Base-by-base conservation (phyloP, 2,888 invertebrate genomes). In the Trachelus stipa region DNA sequence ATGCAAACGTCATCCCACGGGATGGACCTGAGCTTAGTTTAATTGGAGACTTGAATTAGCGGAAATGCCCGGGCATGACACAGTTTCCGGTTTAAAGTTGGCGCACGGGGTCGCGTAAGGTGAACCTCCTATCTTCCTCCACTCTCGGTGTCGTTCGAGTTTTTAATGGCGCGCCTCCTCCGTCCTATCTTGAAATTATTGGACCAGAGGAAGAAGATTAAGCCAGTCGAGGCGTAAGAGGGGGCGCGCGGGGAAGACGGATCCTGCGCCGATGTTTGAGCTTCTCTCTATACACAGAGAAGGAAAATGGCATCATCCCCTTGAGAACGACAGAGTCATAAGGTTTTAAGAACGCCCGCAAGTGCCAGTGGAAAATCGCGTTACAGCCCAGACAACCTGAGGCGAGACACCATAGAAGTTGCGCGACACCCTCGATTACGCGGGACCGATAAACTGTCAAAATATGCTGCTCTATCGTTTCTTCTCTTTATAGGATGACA, bases 381-480 rank as follows among this genome's bases (percentile, higher is more conserved):
- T 56, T 56, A 56, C 23, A 56, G 56, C 15, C 23, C 56, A 23
- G 56, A 56, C 56, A 56, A 56, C 56, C 56, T 6, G 9, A 56
- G 56, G 56, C 23, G 23, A 56, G 56, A 56, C 56, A 56, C 23
- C 23, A 23, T 23, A 56, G 56, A 56, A 56, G 9, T 15, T 56
- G 56, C 23, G 6, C 23, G 23, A 23, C 56, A 56, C 9, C 23
- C 56, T 56, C 56, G 56, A 56, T 23, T 56, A 56, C 15, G 23
- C 23, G 9, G 23, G 23, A 23, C 79, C 82, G 85, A 88, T 86
- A 87, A 87, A 88, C 88, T 87, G 86, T 85, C 83, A 80, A 85
- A 85, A 83, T 82, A 81, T 83, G 83, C 85, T 84, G 82, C 86
- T 87, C 87, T 85, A 86, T 85, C 87, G 87, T 86, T 87, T 86